Conservation (phyloP, 2,797 vertebrate genomes). For the Sebastes vulpes region DNA sequence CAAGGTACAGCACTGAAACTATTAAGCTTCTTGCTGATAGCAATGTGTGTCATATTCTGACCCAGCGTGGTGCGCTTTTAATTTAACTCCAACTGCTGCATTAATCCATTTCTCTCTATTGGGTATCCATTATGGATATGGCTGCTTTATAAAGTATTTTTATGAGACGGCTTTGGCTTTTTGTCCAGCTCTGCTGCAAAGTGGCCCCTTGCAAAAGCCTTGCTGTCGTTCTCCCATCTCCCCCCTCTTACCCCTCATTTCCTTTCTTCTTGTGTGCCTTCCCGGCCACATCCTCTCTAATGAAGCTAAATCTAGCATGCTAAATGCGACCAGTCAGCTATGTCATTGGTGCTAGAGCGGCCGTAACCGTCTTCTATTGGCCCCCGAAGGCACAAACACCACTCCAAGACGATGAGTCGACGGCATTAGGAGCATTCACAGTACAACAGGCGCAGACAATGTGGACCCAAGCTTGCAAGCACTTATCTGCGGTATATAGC, state of each 20-base stretch:
- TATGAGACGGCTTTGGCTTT: slow-evolving; percentile 57
- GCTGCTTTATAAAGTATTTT: slow-evolving; percentile 69
- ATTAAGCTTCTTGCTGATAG: slow-evolving; percentile 24
- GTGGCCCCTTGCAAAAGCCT: slow-evolving; percentile 54
- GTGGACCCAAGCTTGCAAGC: slow-evolving; percentile 19
- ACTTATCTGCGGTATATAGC: slow-evolving; percentile 29
- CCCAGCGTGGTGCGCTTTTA: slow-evolving; percentile 37
- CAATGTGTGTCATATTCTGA: slow-evolving; percentile 17
- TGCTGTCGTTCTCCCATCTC: slow-evolving; percentile 50
- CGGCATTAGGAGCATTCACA: slow-evolving; percentile 55
- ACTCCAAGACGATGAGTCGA: slow-evolving; percentile 60
- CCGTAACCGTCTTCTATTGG: slow-evolving; percentile 73
- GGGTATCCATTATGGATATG: slow-evolving; percentile 52
- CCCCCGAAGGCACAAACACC: slow-evolving; percentile 74
- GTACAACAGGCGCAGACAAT: slow-evolving; percentile 46
- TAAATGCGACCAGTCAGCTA: slow-evolving; percentile 89
- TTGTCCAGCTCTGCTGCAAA: slow-evolving; percentile 53
- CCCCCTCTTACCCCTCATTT: slow-evolving; percentile 80
- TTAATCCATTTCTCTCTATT: slow-evolving; percentile 67
- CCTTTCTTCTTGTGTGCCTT: slow-evolving; percentile 80
- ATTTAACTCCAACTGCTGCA: slow-evolving; percentile 64
- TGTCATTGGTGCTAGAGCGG: slow-evolving; percentile 85
- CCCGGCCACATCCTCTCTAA: slow-evolving; percentile 83
- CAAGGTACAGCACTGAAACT: background rate
- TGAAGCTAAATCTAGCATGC: slow-evolving; percentile 89